Evolutionary conservation across 2,113 vertebrate genomes (phyloP), one percentile per base, ranked within the genome.

Genomic region (Anoplopoma fimbria): DNA sequence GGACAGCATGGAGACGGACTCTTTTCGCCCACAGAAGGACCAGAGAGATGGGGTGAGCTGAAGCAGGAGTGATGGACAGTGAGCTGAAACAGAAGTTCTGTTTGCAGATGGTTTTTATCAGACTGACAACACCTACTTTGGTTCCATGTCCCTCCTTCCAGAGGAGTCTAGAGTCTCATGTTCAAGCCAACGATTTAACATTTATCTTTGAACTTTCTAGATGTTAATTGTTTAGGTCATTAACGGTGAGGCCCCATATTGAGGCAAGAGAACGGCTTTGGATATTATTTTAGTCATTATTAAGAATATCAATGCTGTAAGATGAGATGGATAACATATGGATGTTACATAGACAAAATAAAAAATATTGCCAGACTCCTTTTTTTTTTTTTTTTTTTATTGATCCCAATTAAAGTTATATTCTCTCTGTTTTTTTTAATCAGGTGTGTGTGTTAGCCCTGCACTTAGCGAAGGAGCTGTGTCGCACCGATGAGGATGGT

Each of bases 1-100:
- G 87, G 97, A 99, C 94, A 97, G 96, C 79, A 99, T 99, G 98
- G 98, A 99, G 86, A 99, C 97, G 0, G 98, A 99, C 0, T 95
- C 95, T 58, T 96, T 96, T 8, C 93, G 96, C 0, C 94, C 94
- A 17, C 97, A 97, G 81, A 99, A 97, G 84, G 98, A 99, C 95
- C 97, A 98, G 86, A 95, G 96, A 71, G 98, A 99, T 6, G 97
- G 97, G 94, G 98, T 98, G 88, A 95, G 93, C 63, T 0, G 0
- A 27, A 25, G 23, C 45, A 21, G 13, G 7, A 47, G 40, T 1
- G 21, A 29, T 9, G 21, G 36, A 21, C 64, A 47, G 98, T 98
- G 88, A 95, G 93, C 63, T 0, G 0, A 27, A 25, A 21, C 64
- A 19, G 40, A 60, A 1, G 19, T 17, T 38, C 68, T 60, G 47